Evolutionary conservation across 2,113 vertebrate genomes (phyloP).

Genomic region (Pipra filicauda): DNA sequence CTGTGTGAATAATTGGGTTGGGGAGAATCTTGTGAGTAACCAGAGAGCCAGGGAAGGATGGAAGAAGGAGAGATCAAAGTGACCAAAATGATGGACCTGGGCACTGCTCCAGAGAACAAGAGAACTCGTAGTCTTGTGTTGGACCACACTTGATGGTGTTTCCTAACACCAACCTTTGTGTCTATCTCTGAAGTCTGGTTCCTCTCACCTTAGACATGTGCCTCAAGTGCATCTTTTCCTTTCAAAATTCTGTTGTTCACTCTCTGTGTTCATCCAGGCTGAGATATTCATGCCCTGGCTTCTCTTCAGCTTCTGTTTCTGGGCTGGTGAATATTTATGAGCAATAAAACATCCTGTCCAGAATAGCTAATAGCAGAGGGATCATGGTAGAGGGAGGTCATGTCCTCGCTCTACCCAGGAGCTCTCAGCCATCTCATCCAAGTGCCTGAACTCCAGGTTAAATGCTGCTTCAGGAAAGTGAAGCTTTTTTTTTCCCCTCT

Average conservation of each 20-base stretch:
- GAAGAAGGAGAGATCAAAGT: background rate
- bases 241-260: background rate
- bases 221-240: background rate
- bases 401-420: background rate
- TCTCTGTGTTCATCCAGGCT: background rate
- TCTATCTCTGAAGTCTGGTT: background rate
- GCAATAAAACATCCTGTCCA: background rate
- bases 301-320: background rate
- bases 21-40: background rate
- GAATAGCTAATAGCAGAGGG: background rate
- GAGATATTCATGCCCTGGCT: background rate
- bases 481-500: background rate
- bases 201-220: background rate
- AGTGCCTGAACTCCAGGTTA: background rate
- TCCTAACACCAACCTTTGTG: fast-evolving
- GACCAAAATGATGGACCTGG: background rate
- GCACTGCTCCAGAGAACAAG: background rate
- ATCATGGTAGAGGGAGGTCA: background rate
- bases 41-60: background rate
- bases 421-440: background rate
- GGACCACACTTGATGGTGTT: background rate
- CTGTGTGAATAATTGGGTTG: background rate
- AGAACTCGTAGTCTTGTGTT: too few relatives aligned
- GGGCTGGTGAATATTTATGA: background rate
- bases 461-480: background rate